Evolutionary conservation across 2,113 vertebrate genomes (phyloP).

Genomic region (Phodopus roborovskii): DNA sequence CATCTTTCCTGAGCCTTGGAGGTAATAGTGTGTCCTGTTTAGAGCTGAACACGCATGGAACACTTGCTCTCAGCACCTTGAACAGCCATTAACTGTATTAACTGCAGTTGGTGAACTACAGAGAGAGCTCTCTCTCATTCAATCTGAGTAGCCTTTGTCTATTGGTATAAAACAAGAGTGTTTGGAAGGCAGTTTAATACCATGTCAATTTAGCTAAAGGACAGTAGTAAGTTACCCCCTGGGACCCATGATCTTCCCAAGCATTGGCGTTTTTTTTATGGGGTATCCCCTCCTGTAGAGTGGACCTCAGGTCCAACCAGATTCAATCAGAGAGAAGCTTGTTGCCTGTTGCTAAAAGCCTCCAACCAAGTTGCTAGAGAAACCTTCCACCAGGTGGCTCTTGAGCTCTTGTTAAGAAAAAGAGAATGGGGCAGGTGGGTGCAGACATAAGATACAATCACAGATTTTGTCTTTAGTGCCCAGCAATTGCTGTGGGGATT

Average conservation of each 20-base stretch:
- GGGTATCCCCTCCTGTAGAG: neutral
- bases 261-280: neutral
- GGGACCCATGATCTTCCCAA: neutral
- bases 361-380: neutral
- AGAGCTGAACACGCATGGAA: neutral
- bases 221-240: neutral
- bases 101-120: neutral
- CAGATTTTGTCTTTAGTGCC: neutral
- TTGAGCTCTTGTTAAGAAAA: conserved; percentile 34
- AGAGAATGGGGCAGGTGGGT: accelerated
- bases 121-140: neutral
- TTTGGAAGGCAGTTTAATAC: too few relatives aligned
- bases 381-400: conserved; percentile 80
- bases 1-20: neutral
- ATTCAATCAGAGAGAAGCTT: neutral
- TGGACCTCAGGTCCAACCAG: neutral
- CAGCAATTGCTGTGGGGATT: neutral
- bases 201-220: neutral
- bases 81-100: neutral
- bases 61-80: neutral
- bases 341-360: neutral
- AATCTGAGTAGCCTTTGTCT: neutral
- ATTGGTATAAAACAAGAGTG: neutral
- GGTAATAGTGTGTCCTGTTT: neutral
- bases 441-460: neutral